Evolutionary conservation across 2,797 vertebrate genomes (phyloP).

Genomic region (Phalanger gymnotis): DNA sequence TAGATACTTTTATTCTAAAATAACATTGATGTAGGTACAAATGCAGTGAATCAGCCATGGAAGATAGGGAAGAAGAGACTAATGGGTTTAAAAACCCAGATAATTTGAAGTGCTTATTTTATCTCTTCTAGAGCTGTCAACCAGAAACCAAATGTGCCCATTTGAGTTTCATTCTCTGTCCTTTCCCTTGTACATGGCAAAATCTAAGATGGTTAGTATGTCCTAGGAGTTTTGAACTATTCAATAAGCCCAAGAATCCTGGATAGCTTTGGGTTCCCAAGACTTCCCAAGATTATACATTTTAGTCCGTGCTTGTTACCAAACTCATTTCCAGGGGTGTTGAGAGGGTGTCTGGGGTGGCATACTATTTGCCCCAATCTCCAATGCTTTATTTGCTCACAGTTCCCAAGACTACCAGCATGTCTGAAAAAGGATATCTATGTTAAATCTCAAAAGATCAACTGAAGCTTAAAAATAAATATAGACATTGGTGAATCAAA

Average conservation of each 20-base stretch:
- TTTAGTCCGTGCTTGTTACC: too few species aligned
- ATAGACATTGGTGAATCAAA: neutral
- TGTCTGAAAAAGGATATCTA: neutral
- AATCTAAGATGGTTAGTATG: neutral
- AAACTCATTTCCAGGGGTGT: neutral
- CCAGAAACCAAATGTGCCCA: too few species aligned
- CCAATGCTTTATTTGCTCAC: neutral
- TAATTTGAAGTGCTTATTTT: neutral
- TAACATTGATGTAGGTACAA: neutral
- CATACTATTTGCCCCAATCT: neutral
- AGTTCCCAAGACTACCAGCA: neutral
- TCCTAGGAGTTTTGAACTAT: too few species aligned
- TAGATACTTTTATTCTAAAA: neutral
- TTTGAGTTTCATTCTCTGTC: too few species aligned
- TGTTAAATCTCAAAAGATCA: neutral
- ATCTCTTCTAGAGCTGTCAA: neutral
- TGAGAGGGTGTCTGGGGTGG: neutral
- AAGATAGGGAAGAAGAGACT: neutral
- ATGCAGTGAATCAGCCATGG: neutral
- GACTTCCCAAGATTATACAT: too few species aligned
- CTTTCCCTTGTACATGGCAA: too few species aligned
- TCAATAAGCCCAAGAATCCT: too few species aligned
- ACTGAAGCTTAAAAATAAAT: neutral
- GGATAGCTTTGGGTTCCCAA: too few species aligned
- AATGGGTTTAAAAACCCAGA: neutral